phyloP scores from a whole-genome alignment of 2,888 invertebrate species.

The Calameuta idolon region DNA sequence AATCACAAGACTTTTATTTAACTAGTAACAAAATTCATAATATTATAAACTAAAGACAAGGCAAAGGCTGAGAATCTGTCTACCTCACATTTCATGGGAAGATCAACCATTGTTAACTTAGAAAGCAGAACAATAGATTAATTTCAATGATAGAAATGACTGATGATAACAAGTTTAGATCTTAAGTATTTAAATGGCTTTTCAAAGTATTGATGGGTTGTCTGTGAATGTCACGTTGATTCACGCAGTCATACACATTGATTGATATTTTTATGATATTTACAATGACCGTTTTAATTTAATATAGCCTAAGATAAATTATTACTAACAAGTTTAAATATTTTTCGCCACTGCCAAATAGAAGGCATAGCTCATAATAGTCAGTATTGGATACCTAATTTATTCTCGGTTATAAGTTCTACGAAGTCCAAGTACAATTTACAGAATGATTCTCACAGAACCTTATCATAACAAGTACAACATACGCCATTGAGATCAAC shows the following conservation, averaged over 20 bases:
- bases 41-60: neutral
- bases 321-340: slow-evolving; percentile 15
- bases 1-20: neutral
- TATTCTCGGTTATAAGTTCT: neutral
- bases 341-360: slow-evolving; percentile 13
- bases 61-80: neutral
- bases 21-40: neutral
- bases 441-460: neutral
- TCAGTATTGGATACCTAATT: neutral
- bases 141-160: neutral
- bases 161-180: neutral
- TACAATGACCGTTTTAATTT: neutral
- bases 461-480: neutral
- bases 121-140: neutral
- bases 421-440: neutral
- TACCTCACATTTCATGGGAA: neutral
- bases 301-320: slow-evolving; percentile 13
- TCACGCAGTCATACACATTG: neutral
- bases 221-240: neutral
- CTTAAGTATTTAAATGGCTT: neutral
- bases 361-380: neutral
- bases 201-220: neutral
- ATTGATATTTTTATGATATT: slow-evolving; percentile 3
- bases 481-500: neutral
- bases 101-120: neutral